Percentiles rank a stretch among this genome's conserved stretches.
Conservation (phyloP, 2,113 vertebrate genomes). For the Rhabdornis inornatus region DNA sequence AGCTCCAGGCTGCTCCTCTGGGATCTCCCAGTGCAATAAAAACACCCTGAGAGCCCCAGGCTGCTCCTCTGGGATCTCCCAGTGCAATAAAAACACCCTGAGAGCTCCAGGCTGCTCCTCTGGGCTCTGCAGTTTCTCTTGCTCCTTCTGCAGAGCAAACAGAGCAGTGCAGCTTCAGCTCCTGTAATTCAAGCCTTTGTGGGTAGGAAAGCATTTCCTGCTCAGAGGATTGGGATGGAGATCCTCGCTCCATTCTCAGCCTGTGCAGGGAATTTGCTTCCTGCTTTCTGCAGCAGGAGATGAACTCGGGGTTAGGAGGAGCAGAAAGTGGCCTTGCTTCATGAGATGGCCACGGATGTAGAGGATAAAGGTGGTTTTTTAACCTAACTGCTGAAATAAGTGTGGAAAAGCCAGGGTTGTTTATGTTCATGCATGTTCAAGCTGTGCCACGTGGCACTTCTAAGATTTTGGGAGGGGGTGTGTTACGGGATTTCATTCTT, state of each 20-base stretch:
- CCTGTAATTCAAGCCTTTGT: constrained; percentile 33
- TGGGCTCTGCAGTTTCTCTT: neutral
- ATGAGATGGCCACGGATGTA: neutral
- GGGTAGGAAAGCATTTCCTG: constrained; percentile 58
- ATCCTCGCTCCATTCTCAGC: neutral
- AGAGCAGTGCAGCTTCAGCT: neutral
- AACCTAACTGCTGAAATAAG: too few species aligned
- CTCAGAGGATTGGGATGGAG: neutral
- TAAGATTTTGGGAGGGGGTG: neutral
- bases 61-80: too few species aligned
- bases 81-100: too few species aligned
- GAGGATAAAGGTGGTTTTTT: neutral
- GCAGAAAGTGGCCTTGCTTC: neutral
- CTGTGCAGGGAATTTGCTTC: neutral
- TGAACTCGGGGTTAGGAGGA: neutral
- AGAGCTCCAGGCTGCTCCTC: neutral
- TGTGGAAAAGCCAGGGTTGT: neutral
- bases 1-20: too few species aligned
- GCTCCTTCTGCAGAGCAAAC: neutral
- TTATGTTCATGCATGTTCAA: neutral
- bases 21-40: too few species aligned
- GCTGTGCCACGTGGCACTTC: neutral
- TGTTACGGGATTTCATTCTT: rapidly evolving
- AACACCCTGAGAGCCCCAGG: too few species aligned
- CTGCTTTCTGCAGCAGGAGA: neutral